Evolutionary conservation across 2,113 vertebrate species (phyloP), one percentile per base, ranked within the genome.

Genomic region (Clarias batrachus): DNA sequence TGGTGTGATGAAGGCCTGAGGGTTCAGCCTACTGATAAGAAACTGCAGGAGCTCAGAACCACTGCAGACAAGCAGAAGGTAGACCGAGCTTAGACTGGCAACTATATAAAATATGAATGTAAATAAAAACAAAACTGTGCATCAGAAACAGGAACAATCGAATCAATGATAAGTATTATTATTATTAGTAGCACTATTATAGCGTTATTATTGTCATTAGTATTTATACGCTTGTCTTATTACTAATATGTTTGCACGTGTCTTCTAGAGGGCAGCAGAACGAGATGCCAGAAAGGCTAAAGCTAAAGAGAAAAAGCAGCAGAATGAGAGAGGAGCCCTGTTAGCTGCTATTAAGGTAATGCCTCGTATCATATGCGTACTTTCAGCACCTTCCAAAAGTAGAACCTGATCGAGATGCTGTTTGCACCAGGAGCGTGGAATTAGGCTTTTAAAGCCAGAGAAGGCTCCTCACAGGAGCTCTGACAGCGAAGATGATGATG

Each of bases 1-100:
- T 99, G 97, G 97, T 99, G 98, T 70, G 96, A 99, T 0, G 96
- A 97, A 9, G 98, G 97, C n/a, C 95, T 99, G 62, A 90, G 83
- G 70, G 90, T 94, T 82, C 91, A 97, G 88, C 92, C 96, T 2
- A 94, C 92, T 25, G 97, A 99, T 87, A 97, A 95, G 91, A 98
- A 97, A 84, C 95, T 99, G 33, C 89, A 93, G 92, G 97, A 98
- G 92, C 89, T 94, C 3, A 96, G 97, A 93, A 88, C 93, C 27
- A 93, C 95, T 87, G 97, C 98, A 79, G 96, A 98, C 92, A 97
- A 94, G 90, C 92, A 96, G 30, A 97, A 80, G 78, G 78, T 80
- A 87, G 48, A 23, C n/a, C 57, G n/a, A 11, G 21, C 80, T 12
- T 11, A 19, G 14, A 57, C 74, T 66, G 30, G 48, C 73, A 84